Percentiles rank a stretch among this genome's conserved stretches.
Conservation (phyloP, 2,797 vertebrate genomes). For the Girardinus metallicus region DNA sequence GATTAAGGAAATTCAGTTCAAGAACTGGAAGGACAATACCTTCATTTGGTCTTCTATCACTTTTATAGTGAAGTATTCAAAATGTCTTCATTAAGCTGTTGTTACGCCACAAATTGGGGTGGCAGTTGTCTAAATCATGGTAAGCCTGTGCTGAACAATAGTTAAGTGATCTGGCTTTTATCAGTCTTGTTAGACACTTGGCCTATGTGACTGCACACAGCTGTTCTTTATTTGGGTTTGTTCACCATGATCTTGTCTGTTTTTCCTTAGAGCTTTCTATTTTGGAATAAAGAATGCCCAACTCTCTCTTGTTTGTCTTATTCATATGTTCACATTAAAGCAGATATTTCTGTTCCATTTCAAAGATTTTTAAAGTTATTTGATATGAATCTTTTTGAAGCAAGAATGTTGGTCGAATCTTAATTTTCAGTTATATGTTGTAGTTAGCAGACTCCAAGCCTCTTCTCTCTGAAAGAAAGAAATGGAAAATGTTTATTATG, state of each 20-base stretch:
- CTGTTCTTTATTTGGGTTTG: conserved; percentile 45
- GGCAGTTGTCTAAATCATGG: conserved; percentile 52
- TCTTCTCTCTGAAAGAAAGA: conserved; percentile 77
- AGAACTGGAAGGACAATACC: conserved; percentile 18
- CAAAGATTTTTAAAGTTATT: neutral
- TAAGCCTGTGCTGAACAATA: conserved; percentile 53
- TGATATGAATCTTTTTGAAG: neutral
- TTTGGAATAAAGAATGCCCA: conserved; percentile 82
- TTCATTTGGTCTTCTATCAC: conserved; percentile 11
- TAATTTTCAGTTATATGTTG: conserved; percentile 51
- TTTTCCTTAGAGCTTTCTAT: conserved; percentile 82
- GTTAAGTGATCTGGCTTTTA: conserved; percentile 44
- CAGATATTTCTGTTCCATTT: neutral
- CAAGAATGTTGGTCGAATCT: neutral
- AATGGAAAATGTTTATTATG: neutral
- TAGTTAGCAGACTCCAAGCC: conserved; percentile 27
- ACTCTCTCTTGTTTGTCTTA: conserved; percentile 30
- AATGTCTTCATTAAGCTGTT: conserved; percentile 32
- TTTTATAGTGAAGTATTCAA: conserved; percentile 17
- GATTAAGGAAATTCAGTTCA: conserved; percentile 17
- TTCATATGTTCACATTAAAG: neutral
- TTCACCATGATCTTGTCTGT: conserved; percentile 69
- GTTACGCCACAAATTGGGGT: conserved; percentile 49
- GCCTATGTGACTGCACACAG: conserved; percentile 19
- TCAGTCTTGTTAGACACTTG: conserved; percentile 46